Evolutionary conservation across 2,113 vertebrate genomes (phyloP).

Genomic region (Polyodon spathula): DNA sequence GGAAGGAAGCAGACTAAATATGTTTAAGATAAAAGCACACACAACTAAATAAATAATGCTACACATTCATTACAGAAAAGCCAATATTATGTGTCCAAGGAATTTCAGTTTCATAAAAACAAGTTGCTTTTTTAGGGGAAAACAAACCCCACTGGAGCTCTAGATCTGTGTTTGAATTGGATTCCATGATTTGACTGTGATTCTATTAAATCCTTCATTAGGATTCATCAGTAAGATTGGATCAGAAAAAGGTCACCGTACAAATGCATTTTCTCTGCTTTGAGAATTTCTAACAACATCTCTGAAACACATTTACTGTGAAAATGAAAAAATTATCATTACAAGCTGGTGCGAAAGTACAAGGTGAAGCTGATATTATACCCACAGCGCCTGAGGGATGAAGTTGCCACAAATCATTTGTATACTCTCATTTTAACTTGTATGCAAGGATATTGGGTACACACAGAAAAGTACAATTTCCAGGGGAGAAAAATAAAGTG

Average conservation of each 20-base stretch:
- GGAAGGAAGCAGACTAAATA: too few species aligned
- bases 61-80: constrained; percentile 58
- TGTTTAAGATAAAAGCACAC: too few species aligned
- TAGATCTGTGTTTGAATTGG: constrained; percentile 59
- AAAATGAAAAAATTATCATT: constrained; percentile 66
- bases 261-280: constrained; percentile 40
- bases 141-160: constrained; percentile 45
- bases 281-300: constrained; percentile 17
- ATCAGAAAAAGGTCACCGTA: constrained; percentile 72
- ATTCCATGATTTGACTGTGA: constrained; percentile 70
- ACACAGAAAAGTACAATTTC: constrained; percentile 65
- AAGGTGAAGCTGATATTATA: constrained; percentile 68
- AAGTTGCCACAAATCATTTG: constrained; percentile 70
- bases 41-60: too few species aligned
- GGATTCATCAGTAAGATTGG: constrained; percentile 72
- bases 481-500: constrained; percentile 42
- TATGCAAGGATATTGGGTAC: constrained; percentile 53
- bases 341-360: constrained; percentile 54
- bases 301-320: constrained; percentile 57
- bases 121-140: constrained; percentile 25
- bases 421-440: constrained; percentile 60
- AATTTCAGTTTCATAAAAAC: constrained; percentile 16
- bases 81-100: constrained; percentile 63
- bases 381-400: constrained; percentile 49
- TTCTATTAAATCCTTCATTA: constrained; percentile 79